Base-by-base conservation (phyloP, 2,888 invertebrate species). In the Panopea generosa region DNA sequence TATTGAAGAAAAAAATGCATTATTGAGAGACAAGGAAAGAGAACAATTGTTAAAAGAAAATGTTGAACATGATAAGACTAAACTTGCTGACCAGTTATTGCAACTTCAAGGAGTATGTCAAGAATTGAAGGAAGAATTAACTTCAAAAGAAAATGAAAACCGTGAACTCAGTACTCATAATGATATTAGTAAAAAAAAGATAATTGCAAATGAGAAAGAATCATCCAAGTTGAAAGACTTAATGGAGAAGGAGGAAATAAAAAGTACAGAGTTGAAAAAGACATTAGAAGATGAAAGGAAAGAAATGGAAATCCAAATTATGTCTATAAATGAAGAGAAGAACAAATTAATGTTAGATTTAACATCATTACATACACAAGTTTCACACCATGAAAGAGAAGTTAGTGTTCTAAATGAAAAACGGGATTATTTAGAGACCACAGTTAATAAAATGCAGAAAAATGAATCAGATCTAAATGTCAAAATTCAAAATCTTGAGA, bases 401-500 rank as follows among this genome's bases (percentile, higher is more conserved):
- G 45, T 70, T 20, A 24, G 49, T 24, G 38, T 50, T 38, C 53
- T 73, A 4, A 69, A 72, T 40, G 56, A 78, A 55, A 75, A 67
- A 59, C 38, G 50, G 29, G 27, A 50, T 22, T 27, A 45, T 29
- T 18, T 59, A 33, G 68, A 70, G 69, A 27, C 38, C 16, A 22
- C 53, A 4, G 26, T 62, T 26, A 18, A 55, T 16, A 60, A 63
- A 45, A 7, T 65, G 38, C 38, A 55, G 24, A 65, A 78, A 53
- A 62, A 43, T 47, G 73, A 82, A 59, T 40, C 22, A 11, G 60
- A 65, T 53, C n/a, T 65, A 11, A 33, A 20, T 38, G 52, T 57
- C 24, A 76, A 76, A 56, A 27, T 71, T 47, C 59, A 73, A 57
- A 24, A 52, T 40, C 43, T 72, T 20, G 77, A 79, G 43, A 77